Percentiles rank a stretch among this genome's conserved stretches.
phyloP scores from a whole-genome alignment of 2,888 invertebrate genomes.

The Cheilosia impressa region DNA sequence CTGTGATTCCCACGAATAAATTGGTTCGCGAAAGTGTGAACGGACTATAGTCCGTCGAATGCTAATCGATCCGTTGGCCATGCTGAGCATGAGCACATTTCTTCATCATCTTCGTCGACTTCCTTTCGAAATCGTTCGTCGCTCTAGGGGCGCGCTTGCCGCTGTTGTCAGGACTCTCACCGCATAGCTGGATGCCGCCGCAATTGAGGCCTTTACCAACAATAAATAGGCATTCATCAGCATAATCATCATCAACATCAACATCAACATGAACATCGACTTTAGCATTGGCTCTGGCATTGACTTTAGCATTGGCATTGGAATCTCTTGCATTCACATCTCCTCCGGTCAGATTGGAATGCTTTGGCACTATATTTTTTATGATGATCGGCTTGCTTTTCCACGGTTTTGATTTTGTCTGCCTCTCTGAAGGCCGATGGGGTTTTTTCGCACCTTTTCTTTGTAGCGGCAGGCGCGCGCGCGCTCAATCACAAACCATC shows the following conservation, averaged over 20 bases:
- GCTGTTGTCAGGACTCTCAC: slow-evolving; percentile 48
- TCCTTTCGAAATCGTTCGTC: slow-evolving; percentile 62
- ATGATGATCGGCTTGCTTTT: slow-evolving; percentile 51
- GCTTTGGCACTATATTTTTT: slow-evolving; percentile 43
- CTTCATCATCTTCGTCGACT: slow-evolving; percentile 43
- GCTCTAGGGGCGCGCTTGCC: slow-evolving; percentile 48
- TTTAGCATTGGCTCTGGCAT: slow-evolving; percentile 19
- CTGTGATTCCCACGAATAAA: slow-evolving; percentile 69
- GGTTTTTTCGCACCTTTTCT: slow-evolving; percentile 67
- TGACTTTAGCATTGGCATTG: slow-evolving; percentile 24
- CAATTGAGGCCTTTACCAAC: slow-evolving; percentile 50
- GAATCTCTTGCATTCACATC: slow-evolving; percentile 57
- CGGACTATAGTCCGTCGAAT: slow-evolving; percentile 41
- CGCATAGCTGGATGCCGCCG: slow-evolving; percentile 24
- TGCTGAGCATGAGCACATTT: slow-evolving; percentile 39
- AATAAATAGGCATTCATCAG: slow-evolving; percentile 69
- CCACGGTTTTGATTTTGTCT: slow-evolving; percentile 42
- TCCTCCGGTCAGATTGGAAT: slow-evolving; percentile 55
- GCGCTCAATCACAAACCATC: slow-evolving; percentile 16
- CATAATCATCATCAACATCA: slow-evolving; percentile 65
- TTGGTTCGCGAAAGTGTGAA: slow-evolving; percentile 66
- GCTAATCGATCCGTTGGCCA: slow-evolving; percentile 63
- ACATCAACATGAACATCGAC: slow-evolving; percentile 25
- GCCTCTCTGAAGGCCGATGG: slow-evolving; percentile 49
- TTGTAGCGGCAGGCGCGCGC: background rate